Percentiles rank a stretch among this genome's conserved stretches.
Evolutionary conservation across 35 echinoderm and acorn worm species (phyloP).

Genomic region (Eucidaris tribuloides): DNA sequence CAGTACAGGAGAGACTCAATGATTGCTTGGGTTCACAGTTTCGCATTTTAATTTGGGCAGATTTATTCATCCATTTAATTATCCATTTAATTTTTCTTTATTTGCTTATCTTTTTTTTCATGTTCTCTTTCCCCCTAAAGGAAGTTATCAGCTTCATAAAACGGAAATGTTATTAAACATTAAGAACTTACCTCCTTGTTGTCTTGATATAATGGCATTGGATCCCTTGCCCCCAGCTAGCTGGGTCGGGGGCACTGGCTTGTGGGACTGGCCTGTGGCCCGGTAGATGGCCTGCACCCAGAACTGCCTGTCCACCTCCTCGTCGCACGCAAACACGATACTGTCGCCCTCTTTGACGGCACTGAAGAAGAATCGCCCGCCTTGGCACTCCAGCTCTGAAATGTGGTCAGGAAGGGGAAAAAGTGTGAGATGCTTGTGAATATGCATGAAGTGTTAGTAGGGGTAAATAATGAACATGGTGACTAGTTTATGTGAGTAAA

Average conservation of each 20-base stretch:
- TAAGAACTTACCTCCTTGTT: constrained; percentile 84
- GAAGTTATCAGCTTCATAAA: neutral
- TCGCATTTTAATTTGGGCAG: neutral
- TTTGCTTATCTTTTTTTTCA: too few relatives aligned
- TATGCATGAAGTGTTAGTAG: too few relatives aligned
- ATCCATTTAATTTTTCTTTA: too few relatives aligned
- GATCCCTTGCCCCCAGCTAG: constrained; percentile 88
- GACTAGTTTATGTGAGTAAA: too few relatives aligned
- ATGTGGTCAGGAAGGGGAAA: neutral
- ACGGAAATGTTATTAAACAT: neutral
- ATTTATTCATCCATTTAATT: neutral
- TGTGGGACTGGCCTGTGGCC: constrained; percentile 94
- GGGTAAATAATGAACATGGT: too few relatives aligned
- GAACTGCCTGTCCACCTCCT: constrained; percentile 96
- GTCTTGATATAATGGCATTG: constrained; percentile 98
- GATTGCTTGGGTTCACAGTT: neutral
- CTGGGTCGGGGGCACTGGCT: constrained; percentile 94
- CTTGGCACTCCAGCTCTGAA: constrained; percentile 83
- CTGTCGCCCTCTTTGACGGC: constrained; percentile 96
- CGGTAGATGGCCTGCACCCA: constrained; percentile 98
- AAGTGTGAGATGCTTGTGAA: neutral
- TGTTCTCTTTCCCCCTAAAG: too few relatives aligned
- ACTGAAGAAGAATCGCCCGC: constrained; percentile 96
- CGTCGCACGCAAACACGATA: constrained; percentile 92
- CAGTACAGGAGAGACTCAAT: neutral